Conservation (phyloP, 2,797 vertebrate genomes). For the Melanogrammus aeglefinus region DNA sequence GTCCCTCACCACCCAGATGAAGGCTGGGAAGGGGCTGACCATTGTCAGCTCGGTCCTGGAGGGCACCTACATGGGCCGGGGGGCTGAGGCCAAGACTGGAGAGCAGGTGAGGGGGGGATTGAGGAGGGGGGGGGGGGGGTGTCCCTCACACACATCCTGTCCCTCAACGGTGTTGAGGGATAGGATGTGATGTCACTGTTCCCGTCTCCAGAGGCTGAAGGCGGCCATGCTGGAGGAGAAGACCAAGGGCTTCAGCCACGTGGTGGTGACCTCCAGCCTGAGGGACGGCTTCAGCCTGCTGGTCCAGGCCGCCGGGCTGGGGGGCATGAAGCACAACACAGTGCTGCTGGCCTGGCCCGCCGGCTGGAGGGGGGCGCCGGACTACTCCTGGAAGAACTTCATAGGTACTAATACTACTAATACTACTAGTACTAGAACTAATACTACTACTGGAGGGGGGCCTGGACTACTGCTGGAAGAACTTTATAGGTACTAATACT, state of each 20-base stretch:
- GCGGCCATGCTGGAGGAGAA: constrained; percentile 80
- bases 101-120: constrained; percentile 75
- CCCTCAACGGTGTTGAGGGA: too few relatives aligned
- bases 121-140: background rate
- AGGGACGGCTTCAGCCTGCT: constrained; percentile 91
- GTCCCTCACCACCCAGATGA: constrained; percentile 88
- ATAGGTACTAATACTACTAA: too few relatives aligned
- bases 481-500: too few relatives aligned
- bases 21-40: constrained; percentile 92
- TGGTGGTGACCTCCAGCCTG: constrained; percentile 86
- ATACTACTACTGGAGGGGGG: too few relatives aligned
- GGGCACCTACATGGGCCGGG: constrained; percentile 84
- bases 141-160: too few relatives aligned
- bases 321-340: constrained; percentile 94
- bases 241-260: constrained; percentile 93
- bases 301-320: constrained; percentile 93
- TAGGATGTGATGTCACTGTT: background rate
- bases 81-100: constrained; percentile 74
- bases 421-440: too few relatives aligned
- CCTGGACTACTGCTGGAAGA: too few relatives aligned
- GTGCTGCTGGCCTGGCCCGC: constrained; percentile 93
- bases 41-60: constrained; percentile 89
- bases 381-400: too few relatives aligned
- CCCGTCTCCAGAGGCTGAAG: constrained; percentile 80
- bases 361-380: constrained; percentile 55